Percentiles rank a stretch among this genome's conserved stretches.
Evolutionary conservation across 2,113 vertebrate species (phyloP).

Genomic region (Aphelocoma coerulescens): DNA sequence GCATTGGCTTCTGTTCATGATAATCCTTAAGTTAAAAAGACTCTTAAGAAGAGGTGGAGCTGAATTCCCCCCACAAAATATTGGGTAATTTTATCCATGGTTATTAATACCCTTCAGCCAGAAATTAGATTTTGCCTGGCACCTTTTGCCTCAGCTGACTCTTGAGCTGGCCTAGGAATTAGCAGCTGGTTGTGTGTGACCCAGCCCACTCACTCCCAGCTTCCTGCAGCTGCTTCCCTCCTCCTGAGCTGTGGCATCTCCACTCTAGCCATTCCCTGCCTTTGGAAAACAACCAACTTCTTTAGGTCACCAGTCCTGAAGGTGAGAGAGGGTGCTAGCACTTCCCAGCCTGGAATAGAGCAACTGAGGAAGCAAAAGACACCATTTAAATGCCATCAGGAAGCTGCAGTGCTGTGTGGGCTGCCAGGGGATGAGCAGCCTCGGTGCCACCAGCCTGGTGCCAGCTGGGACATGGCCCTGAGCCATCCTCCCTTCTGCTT

Average conservation of each 20-base stretch:
- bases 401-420: not conserved
- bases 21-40: not conserved
- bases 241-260: not conserved
- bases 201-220: accelerated
- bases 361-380: not conserved
- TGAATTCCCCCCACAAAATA: not conserved
- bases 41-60: not conserved
- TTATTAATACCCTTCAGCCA: not conserved
- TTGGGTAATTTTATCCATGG: not conserved
- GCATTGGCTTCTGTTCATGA: not conserved
- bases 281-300: not conserved
- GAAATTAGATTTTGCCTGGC: not conserved
- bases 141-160: not conserved
- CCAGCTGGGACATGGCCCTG: not conserved
- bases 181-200: not conserved
- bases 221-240: not conserved
- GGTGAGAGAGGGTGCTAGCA: not conserved
- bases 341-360: not conserved
- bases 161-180: not conserved
- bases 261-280: not conserved
- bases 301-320: not conserved
- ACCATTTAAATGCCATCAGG: accelerated
- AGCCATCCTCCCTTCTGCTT: not conserved
- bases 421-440: not conserved
- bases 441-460: accelerated